Evolutionary conservation across 1,140 invertebrate genomes (phyloP), one percentile per base, ranked within the genome.

Genomic region (Prorops nasuta): DNA sequence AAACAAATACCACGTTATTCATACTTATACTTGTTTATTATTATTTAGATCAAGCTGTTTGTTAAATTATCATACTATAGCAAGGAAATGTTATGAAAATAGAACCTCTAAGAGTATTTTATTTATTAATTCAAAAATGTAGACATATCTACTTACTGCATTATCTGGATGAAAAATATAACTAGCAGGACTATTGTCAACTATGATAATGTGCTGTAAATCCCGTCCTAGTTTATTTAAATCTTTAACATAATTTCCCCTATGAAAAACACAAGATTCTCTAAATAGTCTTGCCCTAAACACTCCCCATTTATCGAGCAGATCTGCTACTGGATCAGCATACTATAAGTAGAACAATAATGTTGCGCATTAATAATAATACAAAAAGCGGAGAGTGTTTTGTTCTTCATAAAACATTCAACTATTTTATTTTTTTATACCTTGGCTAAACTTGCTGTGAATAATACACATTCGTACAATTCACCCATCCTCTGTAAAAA

Each of bases 161-260:
- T 99, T 98, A 77, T 98, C 93, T 73, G 97, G 96, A 88, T 99
- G 98, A 88, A 99, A 99, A 82, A 98, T 96, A 81, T 99, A 99
- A 51, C 94, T 98, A 65, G 95, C 96, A 63, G 97, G 97, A 64
- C 96, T 98, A 83, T 99, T 99, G 82, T 99, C 98, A 54, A 99
- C 91, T 70, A 99, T 99, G 66, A 99, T 88, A 69, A 98, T 95
- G 79, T 95, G 89, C 64, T 94, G 88, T 67, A 99, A 83, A 79
- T 98, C 95, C 57, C 98, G 83, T 35, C 98, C 98, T 57, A 99
- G 80, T 74, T 94, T 92, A 80, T 96, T 96, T 59, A 99, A 85
- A 84, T 99, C 97, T 83, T 99, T 99, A 60, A 99, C 96, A 81
- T 99, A 99, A 83, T 98, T 99, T 61, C 97, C 97, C 74, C 94